These are phyloP conservation scores for Whitmania pigra DNA, from an alignment of 1,140 invertebrate species.

Conservation along the genomic window DNA sequence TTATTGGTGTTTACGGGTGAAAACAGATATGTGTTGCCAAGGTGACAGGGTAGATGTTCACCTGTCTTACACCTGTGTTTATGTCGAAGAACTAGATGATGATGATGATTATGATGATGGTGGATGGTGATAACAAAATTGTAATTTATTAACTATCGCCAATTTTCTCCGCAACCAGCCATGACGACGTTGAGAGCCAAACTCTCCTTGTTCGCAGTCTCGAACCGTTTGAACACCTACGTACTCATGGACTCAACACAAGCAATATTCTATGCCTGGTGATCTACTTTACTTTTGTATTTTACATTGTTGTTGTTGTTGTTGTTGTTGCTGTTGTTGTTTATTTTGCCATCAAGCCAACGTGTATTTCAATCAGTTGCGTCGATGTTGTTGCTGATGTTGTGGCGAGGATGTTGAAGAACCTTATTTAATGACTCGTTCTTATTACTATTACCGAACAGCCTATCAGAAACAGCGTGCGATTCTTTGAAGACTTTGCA, in stretches of 20 bases:
- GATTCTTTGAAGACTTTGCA: too few species aligned
- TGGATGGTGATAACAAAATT: too few species aligned
- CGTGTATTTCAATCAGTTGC: background rate
- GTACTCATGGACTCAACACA: background rate
- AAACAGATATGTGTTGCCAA: too few species aligned
- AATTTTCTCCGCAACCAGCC: background rate
- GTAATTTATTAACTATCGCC: background rate
- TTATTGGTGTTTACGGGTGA: too few species aligned
- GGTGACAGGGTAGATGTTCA: too few species aligned
- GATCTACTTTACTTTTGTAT: background rate
- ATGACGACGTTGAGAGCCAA: background rate
- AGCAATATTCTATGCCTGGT: background rate
- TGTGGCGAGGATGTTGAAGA: too few species aligned
- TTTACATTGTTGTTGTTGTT: background rate
- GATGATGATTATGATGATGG: too few species aligned
- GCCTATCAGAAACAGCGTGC: too few species aligned
- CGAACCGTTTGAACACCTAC: background rate
- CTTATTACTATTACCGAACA: too few species aligned
- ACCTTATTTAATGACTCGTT: too few species aligned
- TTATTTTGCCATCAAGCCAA: background rate
- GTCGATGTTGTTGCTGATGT: background rate
- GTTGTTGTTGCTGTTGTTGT: background rate
- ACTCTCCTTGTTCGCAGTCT: background rate
- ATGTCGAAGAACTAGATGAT: too few species aligned
- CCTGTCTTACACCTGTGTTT: too few species aligned